Evolutionary conservation across 2,797 vertebrate genomes (phyloP), one percentile per base, ranked within the genome.

Genomic region (Schizothorax lantsangensis): DNA sequence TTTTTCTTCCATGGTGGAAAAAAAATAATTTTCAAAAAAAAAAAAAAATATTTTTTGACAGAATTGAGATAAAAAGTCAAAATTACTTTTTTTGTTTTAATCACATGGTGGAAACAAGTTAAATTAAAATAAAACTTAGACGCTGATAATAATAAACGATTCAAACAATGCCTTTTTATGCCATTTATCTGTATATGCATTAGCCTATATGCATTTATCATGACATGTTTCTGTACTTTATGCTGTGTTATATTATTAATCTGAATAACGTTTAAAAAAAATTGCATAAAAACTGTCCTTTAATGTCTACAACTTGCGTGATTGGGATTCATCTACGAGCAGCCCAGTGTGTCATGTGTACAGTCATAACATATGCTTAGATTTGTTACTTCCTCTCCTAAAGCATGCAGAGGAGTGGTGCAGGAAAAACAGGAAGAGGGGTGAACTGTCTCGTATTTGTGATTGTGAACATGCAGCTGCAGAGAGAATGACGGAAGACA

Each of bases 401-500:
- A 83, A 57, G 59, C 81, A 73, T 88, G 81, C 75, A 9, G 69
- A 83, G 81, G 40, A 86, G 85, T 36, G 71, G 26, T 0, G 62
- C 62, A 52, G 71, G 47, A 81, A 86, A 81, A 83, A 81, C 88
- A 89, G 88, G 88, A 89, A 87, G 77, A 57, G 47, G 79, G 83
- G 78, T 75, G 75, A 81, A 54, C 40, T 75, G 69, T 84, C 77
- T 86, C 71, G 75, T 73, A 75, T 80, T 59, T 66, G 64, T 52
- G 54, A 85, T 83, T 81, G 88, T 81, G 69, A 68, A 64, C n/a
- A 69, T 40, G n/a, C 85, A 83, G 85, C 86, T 87, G 79, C 40
- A 10, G 54, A 82, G n/a, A 83, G 59, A 78, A 71, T 36, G 47
- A 68, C 30, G 26, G 62, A 52, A 26, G 33, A 40, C 66, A 7